A percentile compares a stretch with the other conserved stretches of the same genome.
Conservation (phyloP, 2,888 invertebrate species). For the Melinaea menophilus region DNA sequence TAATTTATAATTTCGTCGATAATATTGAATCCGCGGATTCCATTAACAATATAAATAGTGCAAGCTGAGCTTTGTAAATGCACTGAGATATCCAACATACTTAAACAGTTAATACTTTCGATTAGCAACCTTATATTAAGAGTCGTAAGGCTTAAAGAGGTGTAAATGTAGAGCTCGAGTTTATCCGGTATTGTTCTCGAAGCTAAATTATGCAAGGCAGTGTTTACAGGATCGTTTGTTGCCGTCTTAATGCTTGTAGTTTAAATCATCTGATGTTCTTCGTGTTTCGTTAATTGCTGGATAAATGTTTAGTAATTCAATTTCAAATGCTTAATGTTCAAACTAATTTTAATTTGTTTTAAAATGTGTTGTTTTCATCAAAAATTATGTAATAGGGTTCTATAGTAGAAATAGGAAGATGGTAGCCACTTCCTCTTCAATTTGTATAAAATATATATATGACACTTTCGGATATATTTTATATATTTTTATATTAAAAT, state of each 20-base stretch:
- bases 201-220: conserved; percentile 65
- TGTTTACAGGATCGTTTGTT: conserved; percentile 68
- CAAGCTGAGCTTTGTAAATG: conserved; percentile 60
- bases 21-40: conserved; percentile 67
- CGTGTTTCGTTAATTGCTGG: not conserved
- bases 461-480: too few species aligned
- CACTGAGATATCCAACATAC: conserved; percentile 45
- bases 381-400: too few species aligned
- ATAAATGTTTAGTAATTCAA: too few species aligned
- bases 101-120: not conserved
- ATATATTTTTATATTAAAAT: too few species aligned
- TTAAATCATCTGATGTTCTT: conserved; percentile 53
- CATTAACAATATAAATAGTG: conserved; percentile 70
- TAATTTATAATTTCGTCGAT: conserved; percentile 49
- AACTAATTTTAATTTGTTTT: too few species aligned
- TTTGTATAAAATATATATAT: too few species aligned
- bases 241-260: conserved; percentile 62
- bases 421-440: too few species aligned
- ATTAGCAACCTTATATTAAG: conserved; percentile 31
- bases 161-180: conserved; percentile 40
- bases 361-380: too few species aligned
- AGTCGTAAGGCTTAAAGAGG: conserved; percentile 14
- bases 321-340: too few species aligned
- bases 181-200: conserved; percentile 61
- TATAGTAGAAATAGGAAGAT: too few species aligned